These are phyloP conservation scores for Panonychus citri DNA, from an alignment of 1,140 invertebrate genomes.

Conservation along the genomic window DNA sequence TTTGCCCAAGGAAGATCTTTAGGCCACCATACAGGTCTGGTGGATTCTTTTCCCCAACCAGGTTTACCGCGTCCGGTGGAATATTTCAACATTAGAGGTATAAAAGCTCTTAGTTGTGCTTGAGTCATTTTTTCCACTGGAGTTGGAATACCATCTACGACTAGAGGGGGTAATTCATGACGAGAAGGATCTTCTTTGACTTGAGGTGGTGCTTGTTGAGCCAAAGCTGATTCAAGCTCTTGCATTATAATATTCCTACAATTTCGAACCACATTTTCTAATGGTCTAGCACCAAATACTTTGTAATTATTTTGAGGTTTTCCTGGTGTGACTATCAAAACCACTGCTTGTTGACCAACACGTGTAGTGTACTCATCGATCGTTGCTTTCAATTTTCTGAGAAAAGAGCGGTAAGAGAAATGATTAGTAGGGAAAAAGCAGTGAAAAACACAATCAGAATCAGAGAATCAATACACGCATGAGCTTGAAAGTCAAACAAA, in stretches of 20 bases:
- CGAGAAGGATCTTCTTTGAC: conserved; percentile 70
- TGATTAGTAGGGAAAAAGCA: conserved; percentile 7
- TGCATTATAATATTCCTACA: conserved; percentile 73
- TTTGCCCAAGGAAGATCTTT: conserved; percentile 91
- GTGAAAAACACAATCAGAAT: not conserved
- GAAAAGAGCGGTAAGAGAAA: conserved; percentile 10
- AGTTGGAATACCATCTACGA: conserved; percentile 87
- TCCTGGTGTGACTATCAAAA: conserved; percentile 84
- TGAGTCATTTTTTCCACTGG: conserved; percentile 98
- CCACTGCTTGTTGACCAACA: conserved; percentile 90
- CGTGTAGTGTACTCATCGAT: conserved; percentile 91
- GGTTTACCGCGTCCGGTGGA: conserved; percentile 88
- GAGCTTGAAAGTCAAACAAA: conserved; percentile 21
- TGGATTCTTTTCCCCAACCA: conserved; percentile 86
- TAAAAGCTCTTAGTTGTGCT: conserved; percentile 82
- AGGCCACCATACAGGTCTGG: conserved; percentile 88
- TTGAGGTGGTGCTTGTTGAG: conserved; percentile 76
- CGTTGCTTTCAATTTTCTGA: conserved; percentile 45
- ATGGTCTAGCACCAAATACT: conserved; percentile 85
- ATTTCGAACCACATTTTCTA: conserved; percentile 85
- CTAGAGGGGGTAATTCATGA: conserved; percentile 79
- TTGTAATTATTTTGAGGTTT: conserved; percentile 79
- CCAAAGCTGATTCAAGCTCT: conserved; percentile 70
- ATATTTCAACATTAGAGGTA: conserved; percentile 92
- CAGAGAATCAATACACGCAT: not conserved